These are phyloP conservation scores for Psammodynastes pulverulentus DNA, from an alignment of 2,113 vertebrate species.

Conservation along the genomic window DNA sequence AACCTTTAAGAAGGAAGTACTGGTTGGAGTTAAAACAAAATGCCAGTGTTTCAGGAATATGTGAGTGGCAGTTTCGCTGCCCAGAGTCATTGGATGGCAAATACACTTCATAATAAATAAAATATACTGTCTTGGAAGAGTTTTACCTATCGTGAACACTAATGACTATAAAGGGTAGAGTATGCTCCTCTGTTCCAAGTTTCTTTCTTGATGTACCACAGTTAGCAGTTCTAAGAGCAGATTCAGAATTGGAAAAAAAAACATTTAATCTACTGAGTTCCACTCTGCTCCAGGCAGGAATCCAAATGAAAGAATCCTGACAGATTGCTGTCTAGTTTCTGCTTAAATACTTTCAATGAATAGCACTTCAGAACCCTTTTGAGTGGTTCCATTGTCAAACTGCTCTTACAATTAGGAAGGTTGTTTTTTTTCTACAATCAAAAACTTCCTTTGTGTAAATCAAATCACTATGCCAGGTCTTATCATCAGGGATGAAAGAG, in stretches of 20 bases:
- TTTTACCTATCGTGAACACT: background rate
- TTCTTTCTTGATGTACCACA: background rate
- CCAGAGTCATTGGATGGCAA: background rate
- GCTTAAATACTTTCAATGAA: background rate
- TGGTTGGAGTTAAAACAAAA: background rate
- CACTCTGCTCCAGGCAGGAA: background rate
- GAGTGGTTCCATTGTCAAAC: background rate
- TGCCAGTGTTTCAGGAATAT: background rate
- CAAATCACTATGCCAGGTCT: background rate
- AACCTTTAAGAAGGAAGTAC: background rate
- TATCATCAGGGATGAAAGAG: background rate
- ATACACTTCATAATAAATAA: background rate
- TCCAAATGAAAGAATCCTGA: background rate
- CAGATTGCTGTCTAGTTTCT: background rate
- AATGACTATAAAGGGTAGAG: background rate
- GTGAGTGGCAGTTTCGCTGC: background rate
- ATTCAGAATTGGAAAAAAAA: background rate
- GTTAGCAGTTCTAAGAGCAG: background rate
- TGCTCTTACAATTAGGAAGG: background rate
- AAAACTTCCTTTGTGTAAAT: background rate
- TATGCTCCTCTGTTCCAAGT: background rate
- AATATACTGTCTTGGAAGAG: background rate
- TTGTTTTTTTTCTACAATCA: background rate
- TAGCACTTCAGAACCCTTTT: background rate
- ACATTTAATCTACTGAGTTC: background rate